These are phyloP conservation scores for Manis javanica DNA, from an alignment of 2,797 vertebrate genomes.

Conservation along the genomic window DNA sequence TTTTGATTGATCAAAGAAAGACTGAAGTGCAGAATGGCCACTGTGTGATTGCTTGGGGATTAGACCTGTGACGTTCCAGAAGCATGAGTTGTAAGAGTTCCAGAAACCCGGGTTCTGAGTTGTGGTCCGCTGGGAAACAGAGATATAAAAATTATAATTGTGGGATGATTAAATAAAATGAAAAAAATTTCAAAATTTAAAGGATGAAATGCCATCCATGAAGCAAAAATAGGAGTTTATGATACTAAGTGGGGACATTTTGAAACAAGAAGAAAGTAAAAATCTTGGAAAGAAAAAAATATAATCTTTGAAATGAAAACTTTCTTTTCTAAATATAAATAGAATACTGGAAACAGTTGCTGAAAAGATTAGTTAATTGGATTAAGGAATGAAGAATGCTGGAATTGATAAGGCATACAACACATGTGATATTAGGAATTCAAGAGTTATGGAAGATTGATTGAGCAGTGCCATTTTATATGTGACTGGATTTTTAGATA, in stretches of 20 bases:
- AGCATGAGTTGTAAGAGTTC: not conserved
- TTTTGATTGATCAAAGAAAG: not conserved
- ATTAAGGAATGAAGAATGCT: conserved; percentile 10
- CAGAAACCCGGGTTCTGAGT: not conserved
- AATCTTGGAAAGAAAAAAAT: conserved; percentile 16
- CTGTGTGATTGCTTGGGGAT: not conserved
- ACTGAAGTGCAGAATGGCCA: not conserved
- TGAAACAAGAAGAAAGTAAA: conserved; percentile 31
- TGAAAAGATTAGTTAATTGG: not conserved
- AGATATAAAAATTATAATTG: conserved; percentile 1
- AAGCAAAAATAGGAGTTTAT: conserved; percentile 30
- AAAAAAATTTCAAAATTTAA: not conserved
- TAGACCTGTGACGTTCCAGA: not conserved
- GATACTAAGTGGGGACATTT: not conserved
- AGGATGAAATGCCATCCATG: not conserved
- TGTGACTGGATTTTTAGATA: not conserved
- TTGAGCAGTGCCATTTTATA: not conserved
- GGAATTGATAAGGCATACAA: not conserved
- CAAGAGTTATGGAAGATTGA: not conserved
- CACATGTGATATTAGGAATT: not conserved
- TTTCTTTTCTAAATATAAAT: not conserved
- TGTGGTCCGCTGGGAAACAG: not conserved
- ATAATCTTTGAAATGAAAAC: not conserved
- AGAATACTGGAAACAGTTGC: not conserved
- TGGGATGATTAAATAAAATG: not conserved